Conservation (phyloP, 2,888 invertebrate genomes). For the Acleris emargana region DNA sequence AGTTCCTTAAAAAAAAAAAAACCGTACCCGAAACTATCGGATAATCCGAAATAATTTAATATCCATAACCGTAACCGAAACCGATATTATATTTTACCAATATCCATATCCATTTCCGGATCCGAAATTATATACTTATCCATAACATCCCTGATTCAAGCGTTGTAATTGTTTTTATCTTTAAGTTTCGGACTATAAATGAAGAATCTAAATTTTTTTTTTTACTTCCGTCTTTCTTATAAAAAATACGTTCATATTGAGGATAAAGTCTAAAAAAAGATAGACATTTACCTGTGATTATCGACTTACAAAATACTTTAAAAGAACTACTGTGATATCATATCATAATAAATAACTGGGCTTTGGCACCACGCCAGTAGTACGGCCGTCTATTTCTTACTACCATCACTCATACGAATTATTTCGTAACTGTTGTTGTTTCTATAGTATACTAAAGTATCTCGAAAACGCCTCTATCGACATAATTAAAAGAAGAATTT, state of each 20-base stretch:
- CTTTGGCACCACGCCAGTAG: conserved; percentile 29
- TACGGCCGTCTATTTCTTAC: conserved; percentile 17
- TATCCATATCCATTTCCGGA: no score
- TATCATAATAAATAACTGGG: conserved; percentile 34
- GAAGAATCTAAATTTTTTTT: no score
- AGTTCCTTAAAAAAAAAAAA: no score
- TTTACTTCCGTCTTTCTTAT: no score
- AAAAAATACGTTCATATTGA: not conserved
- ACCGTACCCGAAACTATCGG: no score
- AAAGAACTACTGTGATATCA: conserved; percentile 12
- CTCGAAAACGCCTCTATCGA: not conserved
- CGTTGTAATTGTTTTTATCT: no score
- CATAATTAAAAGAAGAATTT: not conserved
- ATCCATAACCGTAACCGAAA: no score
- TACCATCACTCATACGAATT: conserved; percentile 18
- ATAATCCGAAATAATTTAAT: no score
- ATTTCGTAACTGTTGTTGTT: conserved; percentile 9
- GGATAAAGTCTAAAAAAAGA: not conserved
- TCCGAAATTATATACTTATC: no score
- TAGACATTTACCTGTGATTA: conserved; percentile 21
- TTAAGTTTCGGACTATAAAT: no score
- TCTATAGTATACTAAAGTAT: conserved; percentile 8
- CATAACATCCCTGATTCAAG: no score
- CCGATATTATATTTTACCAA: no score
- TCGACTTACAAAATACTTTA: conserved; percentile 14